These are phyloP conservation scores for Petrolisthes manimaculis DNA, from an alignment of 2,888 invertebrate species.

Conservation along the genomic window DNA sequence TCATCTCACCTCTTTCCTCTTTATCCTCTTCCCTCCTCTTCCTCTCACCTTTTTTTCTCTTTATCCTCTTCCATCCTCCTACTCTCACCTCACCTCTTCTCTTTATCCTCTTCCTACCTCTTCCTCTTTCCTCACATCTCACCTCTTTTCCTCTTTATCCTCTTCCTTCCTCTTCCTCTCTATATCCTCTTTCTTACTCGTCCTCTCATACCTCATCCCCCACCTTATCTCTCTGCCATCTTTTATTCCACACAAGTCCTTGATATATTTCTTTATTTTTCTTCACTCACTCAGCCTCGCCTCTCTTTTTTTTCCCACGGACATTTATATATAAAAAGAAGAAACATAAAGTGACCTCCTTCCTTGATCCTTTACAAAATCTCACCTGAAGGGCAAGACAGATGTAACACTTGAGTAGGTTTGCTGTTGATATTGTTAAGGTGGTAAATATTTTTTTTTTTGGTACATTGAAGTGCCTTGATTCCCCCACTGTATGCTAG, in stretches of 20 bases:
- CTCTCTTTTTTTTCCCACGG: no score
- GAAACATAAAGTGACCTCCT: no score
- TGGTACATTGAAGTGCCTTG: no score
- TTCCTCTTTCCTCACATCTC: not conserved
- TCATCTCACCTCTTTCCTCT: not conserved
- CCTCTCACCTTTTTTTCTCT: not conserved
- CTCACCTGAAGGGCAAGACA: no score
- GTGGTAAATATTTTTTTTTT: no score
- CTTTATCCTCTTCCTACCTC: not conserved
- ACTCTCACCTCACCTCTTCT: not conserved
- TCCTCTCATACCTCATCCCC: not conserved
- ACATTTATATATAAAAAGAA: no score
- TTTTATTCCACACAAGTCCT: not conserved
- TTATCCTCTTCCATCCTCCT: not conserved
- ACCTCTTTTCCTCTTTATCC: not conserved
- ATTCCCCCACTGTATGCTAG: no score
- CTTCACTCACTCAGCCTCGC: not conserved
- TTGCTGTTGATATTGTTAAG: no score
- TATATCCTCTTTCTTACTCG: not conserved
- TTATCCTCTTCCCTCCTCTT: not conserved
- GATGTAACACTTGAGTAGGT: no score
- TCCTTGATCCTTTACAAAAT: no score
- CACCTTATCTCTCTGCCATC: not conserved
- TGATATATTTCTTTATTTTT: not conserved
- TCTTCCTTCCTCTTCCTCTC: not conserved